Evolutionary conservation across 2,113 vertebrate genomes (phyloP).

Genomic region (Crocuta crocuta): DNA sequence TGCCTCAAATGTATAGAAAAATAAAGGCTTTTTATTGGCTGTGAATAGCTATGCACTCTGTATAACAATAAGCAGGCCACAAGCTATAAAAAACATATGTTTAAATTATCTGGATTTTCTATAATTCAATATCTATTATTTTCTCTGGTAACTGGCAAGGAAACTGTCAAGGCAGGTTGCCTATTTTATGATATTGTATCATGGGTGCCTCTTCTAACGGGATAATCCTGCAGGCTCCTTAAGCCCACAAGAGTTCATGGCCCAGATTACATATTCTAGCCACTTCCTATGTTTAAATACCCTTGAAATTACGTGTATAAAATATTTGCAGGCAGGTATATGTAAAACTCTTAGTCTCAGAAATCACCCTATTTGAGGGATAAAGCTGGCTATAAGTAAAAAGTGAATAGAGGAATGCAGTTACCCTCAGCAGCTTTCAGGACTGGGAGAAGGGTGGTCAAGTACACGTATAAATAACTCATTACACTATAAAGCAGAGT

Average conservation of each 20-base stretch:
- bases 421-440: slow-evolving; percentile 33
- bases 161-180: background rate
- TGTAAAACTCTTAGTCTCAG: slow-evolving; percentile 6
- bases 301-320: background rate
- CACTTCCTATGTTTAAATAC: background rate
- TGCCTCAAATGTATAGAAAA: background rate
- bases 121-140: background rate
- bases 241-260: background rate
- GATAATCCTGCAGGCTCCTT: background rate
- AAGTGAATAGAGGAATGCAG: background rate
- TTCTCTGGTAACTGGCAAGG: background rate
- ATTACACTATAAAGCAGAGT: background rate
- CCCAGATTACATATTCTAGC: background rate
- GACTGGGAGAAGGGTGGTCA: background rate
- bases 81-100: background rate
- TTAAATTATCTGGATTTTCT: background rate
- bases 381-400: background rate
- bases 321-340: background rate
- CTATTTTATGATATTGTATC: background rate
- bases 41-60: background rate
- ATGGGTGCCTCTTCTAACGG: background rate
- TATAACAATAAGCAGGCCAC: background rate
- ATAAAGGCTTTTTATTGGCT: background rate
- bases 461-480: background rate
- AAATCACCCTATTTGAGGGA: background rate